Evolutionary conservation across 1,140 invertebrate genomes (phyloP), one percentile per base, ranked within the genome.

Genomic region (Lordiphosa mommai): DNA sequence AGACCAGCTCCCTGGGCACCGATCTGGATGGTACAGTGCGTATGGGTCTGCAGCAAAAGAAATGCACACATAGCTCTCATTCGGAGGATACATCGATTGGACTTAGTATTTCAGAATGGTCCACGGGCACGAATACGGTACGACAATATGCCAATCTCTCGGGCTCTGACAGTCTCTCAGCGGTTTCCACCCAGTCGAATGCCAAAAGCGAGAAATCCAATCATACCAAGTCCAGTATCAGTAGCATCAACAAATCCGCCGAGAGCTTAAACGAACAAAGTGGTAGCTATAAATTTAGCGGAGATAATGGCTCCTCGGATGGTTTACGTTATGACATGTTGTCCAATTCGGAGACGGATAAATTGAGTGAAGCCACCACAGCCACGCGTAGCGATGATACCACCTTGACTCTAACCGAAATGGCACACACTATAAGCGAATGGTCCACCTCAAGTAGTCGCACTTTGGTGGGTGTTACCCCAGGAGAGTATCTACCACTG

Each of bases 71-170:
- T 88, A 92, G 94, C 88, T 95, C 94, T 0, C 94, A 95, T 82
- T 95, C 94, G 12, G 95, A 95, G 86, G 94, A 96, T 79, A 96
- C 94, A 1, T 95, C 94, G 0, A 94, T 95, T 86, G 95, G 94
- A 10, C 88, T 95, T 20, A 95, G 94, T 61, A 93, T 95, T 74
- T 95, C 94, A 1, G 95, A 96, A 69, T 96, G 94, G 94, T 95
- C 94, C 0, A 95, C 94, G 30, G 94, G 94, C 16, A 95, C 93
- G 1, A 95, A 94, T 67, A 95, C 94, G 0, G 94, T 95, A 0
- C 92, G 93, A 9, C 93, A 94, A 76, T 95, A 92, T 90, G 94
- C 91, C 65, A 95, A 92, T 92, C 90, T 93, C 8, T 93, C 92
- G 1, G 91, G 91, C 7, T 92, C 91, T 2, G 91, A 92, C 64